These are phyloP conservation scores for Cranoglanis bouderius DNA, from an alignment of 2,113 vertebrate genomes.

Conservation along the genomic window DNA sequence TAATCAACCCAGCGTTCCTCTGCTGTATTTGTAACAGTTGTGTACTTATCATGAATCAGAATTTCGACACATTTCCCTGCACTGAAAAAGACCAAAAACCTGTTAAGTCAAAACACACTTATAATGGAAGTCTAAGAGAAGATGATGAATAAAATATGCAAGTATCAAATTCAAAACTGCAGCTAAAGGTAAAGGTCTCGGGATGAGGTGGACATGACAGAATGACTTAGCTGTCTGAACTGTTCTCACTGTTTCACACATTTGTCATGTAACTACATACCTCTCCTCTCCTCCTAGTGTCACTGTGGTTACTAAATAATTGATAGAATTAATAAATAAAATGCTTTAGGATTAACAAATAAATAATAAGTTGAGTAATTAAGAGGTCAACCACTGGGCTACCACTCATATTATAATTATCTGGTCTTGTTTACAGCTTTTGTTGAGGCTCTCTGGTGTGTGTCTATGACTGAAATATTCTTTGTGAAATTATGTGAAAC, in stretches of 20 bases:
- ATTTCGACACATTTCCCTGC: neutral
- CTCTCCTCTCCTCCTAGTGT: neutral
- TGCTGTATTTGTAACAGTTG: neutral
- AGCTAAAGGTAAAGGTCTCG: neutral
- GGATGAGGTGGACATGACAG: neutral
- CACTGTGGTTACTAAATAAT: neutral
- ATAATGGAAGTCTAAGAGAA: neutral
- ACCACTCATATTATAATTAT: neutral
- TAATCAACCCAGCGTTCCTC: neutral
- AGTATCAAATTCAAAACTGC: neutral
- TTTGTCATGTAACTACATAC: constrained; percentile 24
- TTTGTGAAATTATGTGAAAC: neutral
- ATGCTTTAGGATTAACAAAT: neutral
- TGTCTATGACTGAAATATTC: neutral
- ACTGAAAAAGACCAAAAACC: neutral
- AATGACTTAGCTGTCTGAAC: neutral
- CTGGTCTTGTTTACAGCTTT: neutral
- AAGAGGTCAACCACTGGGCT: neutral
- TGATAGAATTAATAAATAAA: neutral
- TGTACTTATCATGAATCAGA: neutral
- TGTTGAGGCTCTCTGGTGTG: neutral
- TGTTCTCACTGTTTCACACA: constrained; percentile 27
- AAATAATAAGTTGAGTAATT: constrained; percentile 11
- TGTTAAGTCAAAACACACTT: neutral
- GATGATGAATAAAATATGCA: neutral